Evolutionary conservation across 2,113 vertebrate genomes (phyloP), one percentile per base, ranked within the genome.

Genomic region (Capreolus pygargus): DNA sequence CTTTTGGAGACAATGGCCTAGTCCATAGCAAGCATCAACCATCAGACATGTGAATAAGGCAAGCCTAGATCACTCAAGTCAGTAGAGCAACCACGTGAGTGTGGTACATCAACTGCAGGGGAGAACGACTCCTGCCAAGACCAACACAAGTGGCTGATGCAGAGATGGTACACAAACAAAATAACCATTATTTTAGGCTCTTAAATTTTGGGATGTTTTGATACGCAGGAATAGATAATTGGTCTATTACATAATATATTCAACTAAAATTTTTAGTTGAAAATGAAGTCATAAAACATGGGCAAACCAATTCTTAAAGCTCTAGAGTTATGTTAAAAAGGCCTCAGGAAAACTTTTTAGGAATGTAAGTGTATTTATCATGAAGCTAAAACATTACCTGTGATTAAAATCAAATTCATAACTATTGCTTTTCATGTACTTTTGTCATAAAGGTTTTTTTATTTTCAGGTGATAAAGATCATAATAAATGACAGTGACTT

Each of bases 261-360:
- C 28, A 60, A 27, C 36, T n/a, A 74, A 74, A 85, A 70, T 61
- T 57, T 43, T 95, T 45, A 94, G 58, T 16, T 96, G 19, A 70
- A 84, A 90, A 79, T 86, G 47, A 52, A 87, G 9, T 4, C 36
- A 84, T 84, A 45, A 60, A 92, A 25, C n/a, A 79, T 7, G 54
- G 21, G 54, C 87, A 88, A 96, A 94, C 17, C 45, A 84, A 78
- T 85, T 84, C 67, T 78, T 89, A 50, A 14, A 92, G 19, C 52
- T 78, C 43, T 58, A 95, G 12, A 79, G 61, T 6, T 55, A 88
- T 50, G 27, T 85, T 85, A 43, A 67, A 67, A 89, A 78, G 28
- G 36, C 50, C 23, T 16, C 28, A 89, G 27, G 12, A 78, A 79
- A 89, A 85, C 57, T 39, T 67, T 52, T 84, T 60, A 79, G n/a